Conservation (phyloP, 1,140 invertebrate species). For the Agrypnia vestita region DNA sequence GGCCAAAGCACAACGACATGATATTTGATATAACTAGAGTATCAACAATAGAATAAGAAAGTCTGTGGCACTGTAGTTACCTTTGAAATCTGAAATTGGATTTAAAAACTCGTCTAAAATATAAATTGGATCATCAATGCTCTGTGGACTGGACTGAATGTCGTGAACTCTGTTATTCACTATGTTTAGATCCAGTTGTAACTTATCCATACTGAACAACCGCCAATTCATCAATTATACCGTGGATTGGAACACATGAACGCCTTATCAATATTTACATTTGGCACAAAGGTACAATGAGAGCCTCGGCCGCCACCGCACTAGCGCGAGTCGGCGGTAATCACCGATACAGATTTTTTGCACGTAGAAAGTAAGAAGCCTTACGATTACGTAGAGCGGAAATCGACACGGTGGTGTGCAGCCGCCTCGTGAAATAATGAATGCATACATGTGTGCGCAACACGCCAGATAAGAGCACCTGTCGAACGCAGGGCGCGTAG, state of each 20-base stretch:
- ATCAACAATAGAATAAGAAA: no score
- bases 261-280: slow-evolving; percentile 46
- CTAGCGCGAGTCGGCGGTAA: slow-evolving; percentile 39
- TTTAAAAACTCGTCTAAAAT: slow-evolving; percentile 54
- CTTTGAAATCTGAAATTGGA: slow-evolving; percentile 53
- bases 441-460: slow-evolving; percentile 28
- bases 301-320: slow-evolving; percentile 31
- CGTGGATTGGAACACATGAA: slow-evolving; percentile 4
- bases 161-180: slow-evolving; percentile 39
- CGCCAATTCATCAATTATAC: slow-evolving; percentile 1
- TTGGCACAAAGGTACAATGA: slow-evolving; percentile 34
- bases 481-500: slow-evolving; percentile 36
- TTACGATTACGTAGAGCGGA: slow-evolving; percentile 48
- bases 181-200: slow-evolving; percentile 52
- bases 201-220: slow-evolving; percentile 49
- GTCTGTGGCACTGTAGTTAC: slow-evolving; percentile 5
- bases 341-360: slow-evolving; percentile 36
- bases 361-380: slow-evolving; percentile 50
- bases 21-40: no score
- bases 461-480: slow-evolving; percentile 38
- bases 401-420: slow-evolving; percentile 34
- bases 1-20: no score
- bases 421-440: slow-evolving; percentile 31
- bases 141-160: slow-evolving; percentile 9
- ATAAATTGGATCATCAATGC: slow-evolving; percentile 45